Base-by-base conservation (phyloP, 2,888 invertebrate genomes). In the Formica aserva region DNA sequence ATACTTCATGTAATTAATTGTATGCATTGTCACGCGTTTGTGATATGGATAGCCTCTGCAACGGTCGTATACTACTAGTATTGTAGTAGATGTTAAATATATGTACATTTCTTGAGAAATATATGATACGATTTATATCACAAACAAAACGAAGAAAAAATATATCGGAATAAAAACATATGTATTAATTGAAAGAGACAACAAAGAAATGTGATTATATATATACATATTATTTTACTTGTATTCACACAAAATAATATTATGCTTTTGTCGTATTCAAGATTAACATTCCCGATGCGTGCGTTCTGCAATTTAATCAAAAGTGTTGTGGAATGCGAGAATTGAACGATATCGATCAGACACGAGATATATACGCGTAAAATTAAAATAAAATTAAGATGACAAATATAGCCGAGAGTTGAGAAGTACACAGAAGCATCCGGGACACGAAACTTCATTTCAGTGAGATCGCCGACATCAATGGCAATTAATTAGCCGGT, bases 1-100 rank as follows among this genome's bases (percentile, higher is more conserved):
- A 81, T 78, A 89, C 92, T 91, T 91, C 88, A 91, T 92, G 90
- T 93, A 93, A 93, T 93, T 92, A 93, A 93, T 93, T 91, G 90
- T 90, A 91, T 90, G 89, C 88, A 83, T 57, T 65, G 69, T 67
- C 89, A 89, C 89, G 89, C 85, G 84, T 69, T 48, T 66, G 38
- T 41, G 78, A 75, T 90, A 84, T 65, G 74, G 75, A 88, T 48
- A 41, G 76, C 81, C 69, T 52, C 72, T 82, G 29, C 29, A 18
- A 38, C 32, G n/a, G 1, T 29, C 29, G n/a, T 57, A 15, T 32
- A 41, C 57, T 13, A 29, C 38, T 60, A n/a, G 13, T 41, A 8
- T 52, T 48, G 26, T 22, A 65, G 8, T 9, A 55, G 48, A 11
- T 9, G 8, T 26, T 52, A 38, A 66, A 66, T 38, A 38, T 38